phyloP scores from a whole-genome alignment of 2,797 vertebrate genomes.

The Sarcophilus harrisii region DNA sequence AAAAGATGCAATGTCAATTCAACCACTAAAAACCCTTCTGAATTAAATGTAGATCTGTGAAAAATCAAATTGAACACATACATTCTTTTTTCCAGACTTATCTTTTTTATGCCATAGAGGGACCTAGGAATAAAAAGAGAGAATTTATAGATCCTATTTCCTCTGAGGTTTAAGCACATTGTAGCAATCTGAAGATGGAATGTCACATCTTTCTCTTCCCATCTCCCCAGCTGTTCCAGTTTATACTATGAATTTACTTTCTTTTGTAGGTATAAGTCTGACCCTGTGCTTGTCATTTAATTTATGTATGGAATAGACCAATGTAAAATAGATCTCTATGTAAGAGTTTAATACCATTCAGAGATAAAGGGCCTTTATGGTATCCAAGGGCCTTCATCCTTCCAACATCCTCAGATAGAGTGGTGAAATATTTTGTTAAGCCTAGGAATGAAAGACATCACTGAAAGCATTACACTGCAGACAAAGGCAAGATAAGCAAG shows the following conservation, averaged over 20 bases:
- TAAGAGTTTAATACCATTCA: conserved; percentile 66
- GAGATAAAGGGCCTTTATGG: conserved; percentile 70
- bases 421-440: conserved; percentile 65
- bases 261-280: conserved; percentile 47
- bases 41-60: not conserved
- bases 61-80: not conserved
- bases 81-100: not conserved
- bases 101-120: not conserved
- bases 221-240: not conserved
- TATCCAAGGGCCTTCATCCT: conserved; percentile 35
- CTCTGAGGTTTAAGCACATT: not conserved
- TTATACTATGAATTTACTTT: conserved; percentile 62
- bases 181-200: not conserved
- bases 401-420: conserved; percentile 59
- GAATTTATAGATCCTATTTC: not conserved
- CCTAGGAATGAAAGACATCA: conserved; percentile 67
- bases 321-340: conserved; percentile 61
- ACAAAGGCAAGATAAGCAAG: conserved; percentile 73
- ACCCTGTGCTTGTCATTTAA: conserved; percentile 68
- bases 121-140: not conserved
- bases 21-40: not conserved
- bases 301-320: conserved; percentile 65
- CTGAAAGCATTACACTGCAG: conserved; percentile 58
- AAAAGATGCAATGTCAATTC: not conserved
- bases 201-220: not conserved